phyloP scores from a whole-genome alignment of 2,888 invertebrate species.

The Leucoptera coffeella region DNA sequence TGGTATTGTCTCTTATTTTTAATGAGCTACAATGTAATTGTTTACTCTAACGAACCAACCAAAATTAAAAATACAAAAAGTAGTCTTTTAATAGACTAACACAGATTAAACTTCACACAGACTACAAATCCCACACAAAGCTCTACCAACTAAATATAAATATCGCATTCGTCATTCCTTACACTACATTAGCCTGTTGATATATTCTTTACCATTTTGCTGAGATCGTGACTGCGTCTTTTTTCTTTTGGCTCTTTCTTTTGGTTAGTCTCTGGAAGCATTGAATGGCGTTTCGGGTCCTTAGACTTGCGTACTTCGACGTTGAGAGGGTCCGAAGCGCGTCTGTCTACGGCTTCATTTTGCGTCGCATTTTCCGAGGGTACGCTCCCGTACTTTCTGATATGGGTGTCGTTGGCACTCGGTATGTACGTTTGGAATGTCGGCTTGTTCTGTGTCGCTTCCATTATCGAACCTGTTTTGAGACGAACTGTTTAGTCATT shows the following conservation, averaged over 20 bases:
- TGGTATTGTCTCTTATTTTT: too few species aligned
- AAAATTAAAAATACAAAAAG: too few species aligned
- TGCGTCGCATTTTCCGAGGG: slow-evolving; percentile 13
- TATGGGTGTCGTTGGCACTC: slow-evolving; percentile 13
- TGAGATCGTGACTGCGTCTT: slow-evolving; percentile 32
- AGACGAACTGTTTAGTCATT: neutral
- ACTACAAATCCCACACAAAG: too few species aligned
- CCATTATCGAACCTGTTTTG: slow-evolving; percentile 58
- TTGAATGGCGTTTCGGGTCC: slow-evolving; percentile 36
- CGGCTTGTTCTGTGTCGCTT: slow-evolving; percentile 60
- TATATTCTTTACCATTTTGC: slow-evolving; percentile 29
- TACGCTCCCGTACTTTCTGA: slow-evolving; percentile 24
- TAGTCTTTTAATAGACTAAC: too few species aligned
- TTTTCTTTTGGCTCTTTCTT: slow-evolving; percentile 30
- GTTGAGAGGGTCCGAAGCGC: slow-evolving; percentile 36
- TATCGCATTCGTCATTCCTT: too few species aligned
- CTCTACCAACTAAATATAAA: too few species aligned
- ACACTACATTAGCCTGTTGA: slow-evolving; percentile 44
- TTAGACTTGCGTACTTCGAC: slow-evolving; percentile 36
- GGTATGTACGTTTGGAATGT: slow-evolving; percentile 47
- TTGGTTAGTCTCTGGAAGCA: slow-evolving; percentile 34
- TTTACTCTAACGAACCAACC: too few species aligned
- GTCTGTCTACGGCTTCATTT: slow-evolving; percentile 18
- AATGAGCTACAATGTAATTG: too few species aligned
- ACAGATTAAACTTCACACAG: too few species aligned